A percentile compares a stretch with the other conserved stretches of the same genome.
These are phyloP conservation scores for Graphium colonna DNA, from an alignment of 2,888 invertebrate genomes.

Conservation along the genomic window DNA sequence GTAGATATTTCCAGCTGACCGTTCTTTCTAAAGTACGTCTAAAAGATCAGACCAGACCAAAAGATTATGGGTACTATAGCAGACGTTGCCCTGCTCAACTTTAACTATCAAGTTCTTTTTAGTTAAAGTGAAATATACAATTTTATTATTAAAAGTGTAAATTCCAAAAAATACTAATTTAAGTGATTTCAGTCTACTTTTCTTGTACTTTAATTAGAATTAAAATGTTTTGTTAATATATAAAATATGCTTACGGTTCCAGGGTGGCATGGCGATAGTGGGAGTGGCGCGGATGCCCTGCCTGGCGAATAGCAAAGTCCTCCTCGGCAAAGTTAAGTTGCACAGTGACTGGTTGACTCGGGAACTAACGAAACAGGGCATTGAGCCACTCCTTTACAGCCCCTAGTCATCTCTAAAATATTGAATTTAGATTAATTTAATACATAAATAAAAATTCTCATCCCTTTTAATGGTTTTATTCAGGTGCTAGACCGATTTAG, in stretches of 20 bases:
- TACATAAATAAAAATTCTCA: too few species aligned
- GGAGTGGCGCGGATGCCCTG: constrained; percentile 1
- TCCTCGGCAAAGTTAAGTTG: neutral
- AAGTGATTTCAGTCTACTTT: neutral
- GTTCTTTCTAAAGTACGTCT: too few species aligned
- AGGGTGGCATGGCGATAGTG: constrained; percentile 4
- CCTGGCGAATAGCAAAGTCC: neutral
- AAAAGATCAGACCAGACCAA: too few species aligned
- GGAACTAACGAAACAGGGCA: constrained; percentile 1
- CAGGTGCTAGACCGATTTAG: too few species aligned
- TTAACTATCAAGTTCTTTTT: neutral
- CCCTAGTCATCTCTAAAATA: too few species aligned
- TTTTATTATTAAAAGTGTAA: neutral
- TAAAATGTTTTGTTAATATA: too few species aligned
- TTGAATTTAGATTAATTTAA: too few species aligned
- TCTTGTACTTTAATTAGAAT: too few species aligned
- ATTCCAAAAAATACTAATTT: too few species aligned
- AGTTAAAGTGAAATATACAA: neutral
- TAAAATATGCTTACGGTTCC: neutral
- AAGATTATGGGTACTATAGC: too few species aligned
- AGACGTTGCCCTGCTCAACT: neutral
- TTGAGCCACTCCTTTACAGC: neutral
- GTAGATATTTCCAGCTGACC: too few species aligned
- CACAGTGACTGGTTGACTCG: constrained; percentile 7
- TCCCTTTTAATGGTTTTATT: too few species aligned